Evolutionary conservation across 2,113 vertebrate genomes (phyloP).

Genomic region (Pristiophorus japonicus): DNA sequence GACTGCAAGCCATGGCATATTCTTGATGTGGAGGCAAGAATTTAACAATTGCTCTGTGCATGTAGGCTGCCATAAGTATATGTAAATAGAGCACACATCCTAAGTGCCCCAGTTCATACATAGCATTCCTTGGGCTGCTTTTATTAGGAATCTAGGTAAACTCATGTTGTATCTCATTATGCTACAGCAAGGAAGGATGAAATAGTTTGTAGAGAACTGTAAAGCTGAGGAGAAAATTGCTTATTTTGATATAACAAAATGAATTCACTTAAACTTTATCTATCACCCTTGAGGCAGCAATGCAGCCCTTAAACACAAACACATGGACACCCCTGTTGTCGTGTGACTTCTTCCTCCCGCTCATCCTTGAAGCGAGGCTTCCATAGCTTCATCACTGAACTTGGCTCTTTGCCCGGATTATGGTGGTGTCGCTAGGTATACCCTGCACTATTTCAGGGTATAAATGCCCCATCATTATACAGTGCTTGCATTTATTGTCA

Average conservation of each 20-base stretch:
- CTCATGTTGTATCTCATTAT: background rate
- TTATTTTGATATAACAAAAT: background rate
- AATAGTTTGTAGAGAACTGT: background rate
- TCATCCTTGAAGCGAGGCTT: background rate
- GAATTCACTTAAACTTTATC: background rate
- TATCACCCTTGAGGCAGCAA: background rate
- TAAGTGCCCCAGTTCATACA: background rate
- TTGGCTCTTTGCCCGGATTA: background rate
- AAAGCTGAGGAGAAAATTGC: background rate
- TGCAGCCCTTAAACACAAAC: background rate
- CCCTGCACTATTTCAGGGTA: background rate
- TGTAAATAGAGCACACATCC: background rate
- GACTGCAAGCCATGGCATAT: background rate
- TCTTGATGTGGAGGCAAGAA: background rate
- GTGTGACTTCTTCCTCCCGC: background rate
- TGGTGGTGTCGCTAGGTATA: no score
- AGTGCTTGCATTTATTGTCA: background rate
- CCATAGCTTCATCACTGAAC: background rate
- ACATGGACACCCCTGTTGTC: background rate
- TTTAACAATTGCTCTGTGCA: background rate
- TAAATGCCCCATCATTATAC: background rate
- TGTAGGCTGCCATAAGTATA: background rate
- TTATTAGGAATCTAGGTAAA: background rate
- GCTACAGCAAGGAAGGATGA: background rate
- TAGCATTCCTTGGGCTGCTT: background rate